These are phyloP conservation scores for Ptychadena robeensis DNA, from an alignment of 2,797 vertebrate genomes.

Conservation along the genomic window DNA sequence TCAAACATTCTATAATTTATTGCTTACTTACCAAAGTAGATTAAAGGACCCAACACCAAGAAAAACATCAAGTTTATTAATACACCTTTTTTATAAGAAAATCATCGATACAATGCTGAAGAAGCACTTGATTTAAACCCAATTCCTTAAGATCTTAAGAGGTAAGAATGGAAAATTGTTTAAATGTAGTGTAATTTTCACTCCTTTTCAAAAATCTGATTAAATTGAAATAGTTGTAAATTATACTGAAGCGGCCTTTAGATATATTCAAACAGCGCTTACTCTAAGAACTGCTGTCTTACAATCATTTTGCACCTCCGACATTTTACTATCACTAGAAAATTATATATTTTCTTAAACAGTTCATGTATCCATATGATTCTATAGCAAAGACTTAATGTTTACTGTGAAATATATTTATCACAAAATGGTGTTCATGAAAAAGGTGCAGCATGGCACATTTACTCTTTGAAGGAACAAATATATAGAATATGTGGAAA, in stretches of 20 bases:
- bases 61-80: background rate
- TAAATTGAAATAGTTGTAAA: background rate
- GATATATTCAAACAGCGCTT: background rate
- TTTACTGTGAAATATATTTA: background rate
- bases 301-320: background rate
- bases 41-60: background rate
- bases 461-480: too few relatives aligned
- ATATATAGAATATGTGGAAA: background rate
- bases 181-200: background rate
- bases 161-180: background rate
- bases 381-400: background rate
- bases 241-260: background rate
- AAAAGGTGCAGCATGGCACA: too few relatives aligned
- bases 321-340: background rate
- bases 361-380: background rate
- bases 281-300: background rate
- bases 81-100: background rate
- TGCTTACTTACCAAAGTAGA: slow-evolving; percentile 12
- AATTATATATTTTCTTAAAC: background rate
- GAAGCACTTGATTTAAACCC: background rate
- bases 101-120: background rate
- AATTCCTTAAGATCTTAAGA: background rate
- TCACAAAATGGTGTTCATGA: too few relatives aligned
- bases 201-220: background rate
- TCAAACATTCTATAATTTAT: background rate